phyloP scores from a whole-genome alignment of 2,888 invertebrate species.

The Allacma fusca region DNA sequence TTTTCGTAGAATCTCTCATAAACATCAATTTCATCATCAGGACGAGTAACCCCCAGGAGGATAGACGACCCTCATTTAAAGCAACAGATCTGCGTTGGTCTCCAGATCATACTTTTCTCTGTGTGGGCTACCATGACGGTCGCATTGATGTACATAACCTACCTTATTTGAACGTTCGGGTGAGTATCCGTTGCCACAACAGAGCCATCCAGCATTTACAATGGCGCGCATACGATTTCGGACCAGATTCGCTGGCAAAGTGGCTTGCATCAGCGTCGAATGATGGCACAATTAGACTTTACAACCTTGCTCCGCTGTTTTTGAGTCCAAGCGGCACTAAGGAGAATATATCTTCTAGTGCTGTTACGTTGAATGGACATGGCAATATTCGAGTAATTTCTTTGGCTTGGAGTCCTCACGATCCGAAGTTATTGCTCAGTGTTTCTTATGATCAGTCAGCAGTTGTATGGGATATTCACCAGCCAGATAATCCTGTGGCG shows the following conservation, averaged over 20 bases:
- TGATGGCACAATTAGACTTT: constrained; percentile 67
- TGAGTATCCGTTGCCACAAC: constrained; percentile 67
- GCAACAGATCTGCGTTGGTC: constrained; percentile 72
- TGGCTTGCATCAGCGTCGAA: constrained; percentile 73
- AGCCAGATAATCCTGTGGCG: constrained; percentile 67
- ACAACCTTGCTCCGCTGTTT: constrained; percentile 63
- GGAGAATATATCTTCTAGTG: constrained; percentile 37
- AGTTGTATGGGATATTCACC: constrained; percentile 73
- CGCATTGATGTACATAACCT: constrained; percentile 64
- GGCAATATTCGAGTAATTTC: constrained; percentile 67
- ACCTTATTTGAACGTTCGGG: constrained; percentile 63
- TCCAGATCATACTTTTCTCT: constrained; percentile 69
- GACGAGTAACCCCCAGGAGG: constrained; percentile 60
- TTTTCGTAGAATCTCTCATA: background rate
- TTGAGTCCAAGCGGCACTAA: background rate
- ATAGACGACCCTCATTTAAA: constrained; percentile 57
- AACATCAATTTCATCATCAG: constrained; percentile 46
- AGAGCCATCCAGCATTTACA: constrained; percentile 73
- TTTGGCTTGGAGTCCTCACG: constrained; percentile 75
- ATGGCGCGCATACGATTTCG: constrained; percentile 73
- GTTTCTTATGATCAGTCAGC: constrained; percentile 76
- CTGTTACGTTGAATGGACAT: constrained; percentile 66
- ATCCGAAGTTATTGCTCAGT: constrained; percentile 72
- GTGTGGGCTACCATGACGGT: constrained; percentile 73
- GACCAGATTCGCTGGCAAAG: constrained; percentile 65